These are phyloP conservation scores for Bos indicus DNA, from an alignment of 2,113 vertebrate genomes.

Conservation along the genomic window DNA sequence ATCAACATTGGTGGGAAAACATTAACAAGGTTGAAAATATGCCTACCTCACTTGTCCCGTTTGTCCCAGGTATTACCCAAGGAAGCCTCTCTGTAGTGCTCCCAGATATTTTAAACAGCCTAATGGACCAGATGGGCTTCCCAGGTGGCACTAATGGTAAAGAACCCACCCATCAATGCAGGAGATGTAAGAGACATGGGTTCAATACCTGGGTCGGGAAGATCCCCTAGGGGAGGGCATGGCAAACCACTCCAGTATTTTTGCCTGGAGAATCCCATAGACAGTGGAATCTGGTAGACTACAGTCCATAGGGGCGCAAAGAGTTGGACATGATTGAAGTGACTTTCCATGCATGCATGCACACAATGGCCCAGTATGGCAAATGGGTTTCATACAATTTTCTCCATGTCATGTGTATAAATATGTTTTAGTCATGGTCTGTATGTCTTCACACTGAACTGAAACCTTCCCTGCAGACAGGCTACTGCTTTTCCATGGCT, in stretches of 20 bases:
- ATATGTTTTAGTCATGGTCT: neutral
- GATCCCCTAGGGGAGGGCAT: neutral
- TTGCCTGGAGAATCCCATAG: neutral
- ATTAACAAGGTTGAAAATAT: neutral
- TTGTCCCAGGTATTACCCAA: neutral
- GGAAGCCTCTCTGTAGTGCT: neutral
- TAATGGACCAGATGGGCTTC: neutral
- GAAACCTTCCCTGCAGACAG: neutral
- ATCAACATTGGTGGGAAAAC: neutral
- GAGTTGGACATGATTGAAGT: neutral
- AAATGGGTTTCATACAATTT: neutral
- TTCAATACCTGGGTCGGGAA: neutral
- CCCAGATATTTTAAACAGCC: neutral
- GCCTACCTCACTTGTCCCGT: neutral
- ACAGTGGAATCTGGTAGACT: neutral
- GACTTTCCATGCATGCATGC: neutral
- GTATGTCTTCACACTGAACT: neutral
- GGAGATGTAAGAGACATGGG: neutral
- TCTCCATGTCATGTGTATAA: neutral
- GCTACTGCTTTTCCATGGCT: neutral
- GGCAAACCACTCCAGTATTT: neutral
- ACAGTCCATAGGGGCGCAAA: fast-evolving
- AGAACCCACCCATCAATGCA: neutral
- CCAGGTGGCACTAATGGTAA: neutral
- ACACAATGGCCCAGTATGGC: neutral